Evolutionary conservation across 2,113 vertebrate genomes (phyloP).

Genomic region (Neolamprologus devosi): DNA sequence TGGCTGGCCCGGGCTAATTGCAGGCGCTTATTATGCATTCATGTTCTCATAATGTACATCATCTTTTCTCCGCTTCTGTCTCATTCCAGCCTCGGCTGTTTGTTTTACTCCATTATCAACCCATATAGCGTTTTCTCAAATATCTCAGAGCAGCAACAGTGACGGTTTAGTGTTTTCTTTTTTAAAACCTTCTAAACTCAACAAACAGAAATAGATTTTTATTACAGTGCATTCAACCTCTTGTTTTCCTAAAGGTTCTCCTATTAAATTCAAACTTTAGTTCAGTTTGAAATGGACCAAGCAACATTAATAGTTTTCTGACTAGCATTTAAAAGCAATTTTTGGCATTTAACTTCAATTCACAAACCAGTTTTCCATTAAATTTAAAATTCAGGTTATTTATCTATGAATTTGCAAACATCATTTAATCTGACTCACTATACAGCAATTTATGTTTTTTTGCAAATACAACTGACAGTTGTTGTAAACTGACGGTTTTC

Average conservation of each 20-base stretch:
- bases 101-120: slow-evolving; percentile 28
- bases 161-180: neutral
- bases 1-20: slow-evolving; percentile 59
- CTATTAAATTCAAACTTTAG: neutral
- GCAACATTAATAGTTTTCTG: neutral
- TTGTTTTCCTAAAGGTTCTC: neutral
- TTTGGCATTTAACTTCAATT: neutral
- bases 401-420: neutral
- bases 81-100: slow-evolving; percentile 11
- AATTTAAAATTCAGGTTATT: neutral
- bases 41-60: slow-evolving; percentile 59
- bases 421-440: neutral
- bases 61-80: slow-evolving; percentile 8
- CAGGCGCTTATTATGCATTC: slow-evolving; percentile 61
- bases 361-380: neutral
- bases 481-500: neutral
- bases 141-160: slow-evolving; percentile 10
- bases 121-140: neutral
- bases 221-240: neutral
- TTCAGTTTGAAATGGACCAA: neutral
- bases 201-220: neutral
- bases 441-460: neutral
- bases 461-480: neutral
- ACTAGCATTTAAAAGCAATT: neutral
- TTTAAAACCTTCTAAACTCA: neutral